Base-by-base conservation (phyloP, 1,140 invertebrate species). In the Hirudo medicinalis region DNA sequence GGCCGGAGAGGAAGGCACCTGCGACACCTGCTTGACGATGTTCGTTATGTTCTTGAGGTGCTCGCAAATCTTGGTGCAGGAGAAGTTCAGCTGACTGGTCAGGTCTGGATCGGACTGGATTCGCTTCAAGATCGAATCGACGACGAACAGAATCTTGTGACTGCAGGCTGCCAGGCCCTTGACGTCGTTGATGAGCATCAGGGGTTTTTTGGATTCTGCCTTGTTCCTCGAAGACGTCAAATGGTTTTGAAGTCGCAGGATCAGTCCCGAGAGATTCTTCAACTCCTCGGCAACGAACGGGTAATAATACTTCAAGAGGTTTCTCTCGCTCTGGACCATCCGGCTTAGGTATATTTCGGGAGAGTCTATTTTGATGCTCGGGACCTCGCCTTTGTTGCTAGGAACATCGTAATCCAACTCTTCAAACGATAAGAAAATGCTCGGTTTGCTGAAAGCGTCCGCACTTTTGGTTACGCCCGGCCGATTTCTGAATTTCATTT, bases 11-110 rank as follows among this genome's bases (percentile, higher is more conserved):
- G 43, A 11, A 11, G 43, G 57, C 9, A 0, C 29, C 57, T 63
- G 57, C 29, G 29, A 25, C 29, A 13, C 29, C 19, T 63, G 57
- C 57, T 63, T 63, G 22, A 63, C 57, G 29, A 32, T 2, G 57
- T 63, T 63, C 57, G 57, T 63, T 13, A 63, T 25, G 29, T 63
- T 63, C 29, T 63, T 63, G 22, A 63, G 29, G 22, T 22, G 29
- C 22, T 63, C 57, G 29, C 57, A 63, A n/a, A 63, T 63, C 19
- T 63, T 63, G 11, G 57, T 11, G 57, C 57, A 25, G 57, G 29
- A 25, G 13, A 32, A 63, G 29, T 63, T 63, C 57, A 63, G 29
- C 20, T 63, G 57, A 15, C 20, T 32, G 11, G 57, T 63, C 22
- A 63, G 29, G 57, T 63, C 57, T 3, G 29, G 6, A 63, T 63